phyloP scores from a whole-genome alignment of 2,888 invertebrate genomes.

The Glaucopsyche alexis region DNA sequence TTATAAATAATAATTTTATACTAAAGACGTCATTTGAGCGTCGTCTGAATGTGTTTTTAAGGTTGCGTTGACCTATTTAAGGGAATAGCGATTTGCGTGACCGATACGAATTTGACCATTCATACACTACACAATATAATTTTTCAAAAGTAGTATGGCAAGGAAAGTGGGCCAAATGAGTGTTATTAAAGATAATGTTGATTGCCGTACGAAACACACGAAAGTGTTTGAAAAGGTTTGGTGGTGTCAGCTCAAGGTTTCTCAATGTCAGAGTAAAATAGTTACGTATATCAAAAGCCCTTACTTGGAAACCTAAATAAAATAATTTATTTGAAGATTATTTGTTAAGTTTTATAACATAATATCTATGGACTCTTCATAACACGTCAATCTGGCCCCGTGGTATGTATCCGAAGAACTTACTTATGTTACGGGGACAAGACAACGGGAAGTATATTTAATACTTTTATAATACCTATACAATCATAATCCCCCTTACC shows the following conservation, averaged over 20 bases:
- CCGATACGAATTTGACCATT: constrained; percentile 47
- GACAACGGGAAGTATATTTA: no score
- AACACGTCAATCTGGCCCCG: no score
- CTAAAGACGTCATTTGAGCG: neutral
- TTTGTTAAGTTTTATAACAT: no score
- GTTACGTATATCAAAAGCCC: neutral
- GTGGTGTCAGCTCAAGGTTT: constrained; percentile 5
- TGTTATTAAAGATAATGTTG: constrained; percentile 23
- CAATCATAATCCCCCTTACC: no score
- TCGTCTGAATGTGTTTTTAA: neutral
- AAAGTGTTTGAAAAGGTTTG: constrained; percentile 18
- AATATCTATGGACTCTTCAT: no score
- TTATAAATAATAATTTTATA: neutral
- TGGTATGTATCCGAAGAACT: no score
- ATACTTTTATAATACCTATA: no score
- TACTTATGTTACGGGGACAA: no score
- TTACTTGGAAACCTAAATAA: neutral
- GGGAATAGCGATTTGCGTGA: constrained; percentile 27
- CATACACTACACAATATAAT: constrained; percentile 44
- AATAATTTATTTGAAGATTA: no score
- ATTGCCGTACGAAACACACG: constrained; percentile 22
- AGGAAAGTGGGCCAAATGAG: constrained; percentile 28
- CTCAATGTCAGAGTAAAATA: neutral
- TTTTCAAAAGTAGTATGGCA: constrained; percentile 31
- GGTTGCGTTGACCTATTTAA: constrained; percentile 20